Evolutionary conservation across 2,888 invertebrate genomes (phyloP).

Genomic region (Sarcophaga rosellei): DNA sequence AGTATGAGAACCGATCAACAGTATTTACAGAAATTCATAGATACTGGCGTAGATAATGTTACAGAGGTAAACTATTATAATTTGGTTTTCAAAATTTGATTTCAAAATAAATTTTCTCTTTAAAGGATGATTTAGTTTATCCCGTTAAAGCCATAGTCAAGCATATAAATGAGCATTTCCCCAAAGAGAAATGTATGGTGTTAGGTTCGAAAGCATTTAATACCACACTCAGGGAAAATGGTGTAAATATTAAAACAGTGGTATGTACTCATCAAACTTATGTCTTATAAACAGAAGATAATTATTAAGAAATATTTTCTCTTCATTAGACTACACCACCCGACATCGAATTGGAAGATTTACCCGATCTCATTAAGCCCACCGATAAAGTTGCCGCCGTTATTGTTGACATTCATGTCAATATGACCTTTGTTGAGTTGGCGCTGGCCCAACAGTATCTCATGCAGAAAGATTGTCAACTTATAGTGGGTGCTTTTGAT

Average conservation of each 20-base stretch:
- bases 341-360: conserved; percentile 58
- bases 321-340: conserved; percentile 59
- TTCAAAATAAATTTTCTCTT: background rate
- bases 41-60: conserved; percentile 71
- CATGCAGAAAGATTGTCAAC: conserved; percentile 78
- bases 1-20: conserved; percentile 72
- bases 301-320: background rate
- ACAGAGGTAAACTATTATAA: conserved; percentile 70
- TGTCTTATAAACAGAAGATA: background rate
- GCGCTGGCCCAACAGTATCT: conserved; percentile 79
- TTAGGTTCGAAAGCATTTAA: conserved; percentile 76
- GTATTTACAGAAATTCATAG: conserved; percentile 72
- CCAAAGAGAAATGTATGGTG: conserved; percentile 79
- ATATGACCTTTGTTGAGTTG: conserved; percentile 78
- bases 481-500: conserved; percentile 76
- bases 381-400: conserved; percentile 78
- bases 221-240: conserved; percentile 76
- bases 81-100: background rate
- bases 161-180: conserved; percentile 80
- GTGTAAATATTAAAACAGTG: conserved; percentile 77
- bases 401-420: conserved; percentile 79
- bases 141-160: conserved; percentile 79
- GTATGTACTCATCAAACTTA: conserved; percentile 70
- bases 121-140: conserved; percentile 79
- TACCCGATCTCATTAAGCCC: conserved; percentile 44